Base-by-base conservation (phyloP, 2,797 vertebrate genomes). In the Spatula clypeata region DNA sequence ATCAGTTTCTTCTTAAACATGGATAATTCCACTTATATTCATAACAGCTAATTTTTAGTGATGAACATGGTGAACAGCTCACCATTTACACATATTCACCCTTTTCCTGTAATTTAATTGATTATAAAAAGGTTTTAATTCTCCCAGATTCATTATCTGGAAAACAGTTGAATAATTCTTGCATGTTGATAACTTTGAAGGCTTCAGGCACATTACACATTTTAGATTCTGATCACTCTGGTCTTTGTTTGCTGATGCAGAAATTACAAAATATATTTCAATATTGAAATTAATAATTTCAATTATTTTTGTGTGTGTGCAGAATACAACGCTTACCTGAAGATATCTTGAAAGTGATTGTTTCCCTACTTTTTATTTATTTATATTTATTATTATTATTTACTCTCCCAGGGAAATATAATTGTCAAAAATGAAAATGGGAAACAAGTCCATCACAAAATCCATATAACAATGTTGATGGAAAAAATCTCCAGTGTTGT, bases 401-500 rank as follows among this genome's bases (percentile, higher is more conserved):
- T 36, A 26, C 8, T 62, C 2, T 60, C 3, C 2, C 7, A 23
- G 1, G 14, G 2, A 80, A 85, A 88, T 19, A 58, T 6, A 42
- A 38, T 11, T 11, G 6, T 40, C 53, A 32, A 61, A 79, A 67
- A 20, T 23, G 0, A 54, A 66, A 58, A 26, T 0, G 36, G 24
- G 51, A 36, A 70, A 13, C 4, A 53, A 80, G 1, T 19, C 31
- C 6, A 9, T 38, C 10, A 49, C 4, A 80, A 92, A 76, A 76
- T 36, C 40, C 16, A 18, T 27, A 3, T 2, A 10, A 19, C 1
- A 24, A 0, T 0, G 0, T 10, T 32, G 20, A 21, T 26, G 14
- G 55, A 71, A 66, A 70, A 70, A 13, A 2, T 17, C 9, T 61
- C 4, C 54, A 27, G 6, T 11, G 1, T 20, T 51, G 7, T 19